Evolutionary conservation across 2,113 vertebrate species (phyloP), one percentile per base, ranked within the genome.

Genomic region (Neodontobutis hainanensis): DNA sequence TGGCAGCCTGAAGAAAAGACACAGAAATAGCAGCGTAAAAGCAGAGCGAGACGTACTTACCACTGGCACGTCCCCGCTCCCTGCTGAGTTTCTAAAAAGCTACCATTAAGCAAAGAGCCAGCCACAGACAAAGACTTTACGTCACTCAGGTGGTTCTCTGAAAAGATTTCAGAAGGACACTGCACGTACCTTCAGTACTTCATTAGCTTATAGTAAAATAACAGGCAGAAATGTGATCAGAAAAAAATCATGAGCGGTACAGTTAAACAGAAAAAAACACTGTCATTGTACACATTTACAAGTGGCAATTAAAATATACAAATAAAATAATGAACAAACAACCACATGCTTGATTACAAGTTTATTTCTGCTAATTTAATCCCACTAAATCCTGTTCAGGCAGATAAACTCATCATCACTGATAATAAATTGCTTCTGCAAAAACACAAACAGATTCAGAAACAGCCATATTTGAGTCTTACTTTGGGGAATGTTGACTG

Each of bases 21-120:
- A 69, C 72, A 84, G 78, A 78, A 88, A 89, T 89, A 87, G 84
- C 75, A 81, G 68, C 58, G 73, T 88, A 82, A 85, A 76, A 84
- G 74, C 77, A 65, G 76, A 68, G 61, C 49, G 64, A 68, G 65
- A 70, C 68, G 69, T 76, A 87, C 75, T 85, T 80, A 75, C 82
- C 77, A 80, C 64, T 78, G 78, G 74, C 83, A 79, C 44, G 52
- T 70, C 68, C 53, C 40, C 19, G 11, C 55, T 78, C 80, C 81
- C 78, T n/a, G 16, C 69, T 69, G 72, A 71, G 63, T 42, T 57
- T 83, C 70, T 73, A 70, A 84, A 81, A 69, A 72, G 67, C 53
- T 60, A 27, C 68, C 47, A 71, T 70, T 81, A 86, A 82, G 80
- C 44, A 73, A 64, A 56, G 55, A 69, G 45, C 40, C 56, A 34